Percentiles rank a stretch among this genome's conserved stretches.
These are phyloP conservation scores for Margarornis squamiger DNA, from an alignment of 2,797 vertebrate species.

Conservation along the genomic window DNA sequence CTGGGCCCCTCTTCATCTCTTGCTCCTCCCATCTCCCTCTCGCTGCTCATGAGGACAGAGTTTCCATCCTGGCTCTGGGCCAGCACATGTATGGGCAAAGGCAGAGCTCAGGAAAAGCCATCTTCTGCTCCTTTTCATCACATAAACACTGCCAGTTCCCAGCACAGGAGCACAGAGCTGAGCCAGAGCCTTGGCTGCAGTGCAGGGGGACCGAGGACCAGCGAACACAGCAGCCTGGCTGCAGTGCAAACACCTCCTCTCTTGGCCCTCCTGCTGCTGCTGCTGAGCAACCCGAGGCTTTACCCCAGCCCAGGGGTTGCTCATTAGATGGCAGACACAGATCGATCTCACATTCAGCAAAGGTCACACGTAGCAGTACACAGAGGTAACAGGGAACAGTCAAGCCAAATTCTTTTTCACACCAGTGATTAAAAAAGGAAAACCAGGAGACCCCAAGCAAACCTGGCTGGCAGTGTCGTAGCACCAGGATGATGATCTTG, in stretches of 20 bases:
- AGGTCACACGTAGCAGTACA: neutral
- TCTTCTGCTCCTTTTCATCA: constrained; percentile 58
- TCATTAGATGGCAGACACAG: neutral
- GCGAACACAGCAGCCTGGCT: neutral
- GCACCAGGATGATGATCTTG: neutral
- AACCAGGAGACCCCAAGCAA: neutral
- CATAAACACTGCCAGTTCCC: neutral
- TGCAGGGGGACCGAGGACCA: neutral
- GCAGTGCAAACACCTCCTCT: neutral
- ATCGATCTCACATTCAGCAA: neutral
- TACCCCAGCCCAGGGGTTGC: neutral
- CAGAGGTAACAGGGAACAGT: neutral
- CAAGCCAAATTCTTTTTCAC: neutral
- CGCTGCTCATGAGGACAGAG: constrained; percentile 69
- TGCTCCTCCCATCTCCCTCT: constrained; percentile 58
- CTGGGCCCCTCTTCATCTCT: constrained; percentile 39
- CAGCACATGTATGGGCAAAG: constrained; percentile 70
- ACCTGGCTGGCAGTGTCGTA: neutral
- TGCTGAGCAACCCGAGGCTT: fast-evolving
- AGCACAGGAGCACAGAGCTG: neutral
- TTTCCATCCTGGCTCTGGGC: constrained; percentile 75
- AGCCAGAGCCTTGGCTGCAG: neutral
- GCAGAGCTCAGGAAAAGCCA: constrained; percentile 70
- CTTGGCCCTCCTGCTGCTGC: neutral
- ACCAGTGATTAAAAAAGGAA: neutral